phyloP scores from a whole-genome alignment of 2,113 vertebrate species.

The Callipepla californica region DNA sequence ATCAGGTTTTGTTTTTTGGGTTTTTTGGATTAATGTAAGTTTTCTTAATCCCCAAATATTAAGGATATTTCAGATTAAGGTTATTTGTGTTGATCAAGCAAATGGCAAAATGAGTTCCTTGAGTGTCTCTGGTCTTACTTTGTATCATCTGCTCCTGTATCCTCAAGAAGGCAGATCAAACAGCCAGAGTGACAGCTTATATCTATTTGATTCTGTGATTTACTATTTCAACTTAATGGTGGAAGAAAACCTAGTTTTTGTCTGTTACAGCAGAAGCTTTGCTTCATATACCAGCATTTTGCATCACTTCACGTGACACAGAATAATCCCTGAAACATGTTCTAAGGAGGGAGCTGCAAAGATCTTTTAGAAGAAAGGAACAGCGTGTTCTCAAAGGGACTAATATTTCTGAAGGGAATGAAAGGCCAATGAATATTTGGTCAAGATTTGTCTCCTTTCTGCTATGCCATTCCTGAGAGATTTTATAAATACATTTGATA shows the following conservation, averaged over 20 bases:
- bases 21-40: no score
- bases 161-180: neutral
- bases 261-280: slow-evolving; percentile 15
- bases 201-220: neutral
- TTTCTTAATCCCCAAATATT: neutral
- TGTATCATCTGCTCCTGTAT: neutral
- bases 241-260: neutral
- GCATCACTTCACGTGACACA: neutral
- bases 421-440: neutral
- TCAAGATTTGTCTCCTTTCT: neutral
- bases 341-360: neutral
- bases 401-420: neutral
- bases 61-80: neutral
- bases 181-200: neutral
- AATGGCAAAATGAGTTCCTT: neutral
- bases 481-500: neutral
- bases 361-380: neutral
- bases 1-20: no score
- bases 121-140: neutral
- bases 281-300: neutral
- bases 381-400: neutral
- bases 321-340: neutral
- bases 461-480: neutral
- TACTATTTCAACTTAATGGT: neutral
- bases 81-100: neutral